Percentiles rank a stretch among this genome's conserved stretches.
Conservation (phyloP, 2,113 vertebrate genomes). For the Podiceps cristatus region DNA sequence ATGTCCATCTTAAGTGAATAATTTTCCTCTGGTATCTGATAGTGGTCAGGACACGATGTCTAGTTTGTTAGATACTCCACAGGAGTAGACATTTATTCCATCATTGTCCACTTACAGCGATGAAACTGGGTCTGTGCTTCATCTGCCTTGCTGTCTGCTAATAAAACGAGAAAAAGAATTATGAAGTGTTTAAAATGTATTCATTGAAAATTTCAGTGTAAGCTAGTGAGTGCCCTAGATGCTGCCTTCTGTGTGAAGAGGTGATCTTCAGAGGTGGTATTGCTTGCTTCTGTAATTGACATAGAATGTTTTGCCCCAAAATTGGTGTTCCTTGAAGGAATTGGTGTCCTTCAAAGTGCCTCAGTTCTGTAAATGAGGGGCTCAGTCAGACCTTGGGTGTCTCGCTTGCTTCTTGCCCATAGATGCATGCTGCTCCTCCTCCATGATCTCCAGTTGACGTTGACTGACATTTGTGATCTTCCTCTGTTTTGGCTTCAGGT, state of each 20-base stretch:
- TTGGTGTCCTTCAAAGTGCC: not conserved
- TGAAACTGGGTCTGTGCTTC: not conserved
- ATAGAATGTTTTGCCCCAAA: not conserved
- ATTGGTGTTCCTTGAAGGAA: not conserved
- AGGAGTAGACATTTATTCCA: not conserved
- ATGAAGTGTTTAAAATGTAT: not conserved
- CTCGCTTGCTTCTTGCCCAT: not conserved
- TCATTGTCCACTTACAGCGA: accelerated
- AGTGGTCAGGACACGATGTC: not conserved
- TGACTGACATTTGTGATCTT: not conserved
- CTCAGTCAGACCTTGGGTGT: not conserved
- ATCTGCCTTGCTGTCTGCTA: not conserved
- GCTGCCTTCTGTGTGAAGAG: not conserved
- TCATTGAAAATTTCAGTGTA: not conserved
- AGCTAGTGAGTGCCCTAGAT: not conserved
- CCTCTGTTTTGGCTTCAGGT: not conserved
- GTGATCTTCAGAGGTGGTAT: not conserved
- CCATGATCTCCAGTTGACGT: accelerated
- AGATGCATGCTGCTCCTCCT: not conserved
- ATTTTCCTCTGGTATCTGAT: not conserved
- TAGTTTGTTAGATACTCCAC: not conserved
- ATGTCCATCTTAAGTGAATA: not conserved
- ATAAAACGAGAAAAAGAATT: slow-evolving; percentile 22
- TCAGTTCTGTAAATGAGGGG: accelerated
- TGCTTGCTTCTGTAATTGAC: not conserved